Evolutionary conservation across 2,797 vertebrate genomes (phyloP).

Genomic region (Oryzias sinensis): DNA sequence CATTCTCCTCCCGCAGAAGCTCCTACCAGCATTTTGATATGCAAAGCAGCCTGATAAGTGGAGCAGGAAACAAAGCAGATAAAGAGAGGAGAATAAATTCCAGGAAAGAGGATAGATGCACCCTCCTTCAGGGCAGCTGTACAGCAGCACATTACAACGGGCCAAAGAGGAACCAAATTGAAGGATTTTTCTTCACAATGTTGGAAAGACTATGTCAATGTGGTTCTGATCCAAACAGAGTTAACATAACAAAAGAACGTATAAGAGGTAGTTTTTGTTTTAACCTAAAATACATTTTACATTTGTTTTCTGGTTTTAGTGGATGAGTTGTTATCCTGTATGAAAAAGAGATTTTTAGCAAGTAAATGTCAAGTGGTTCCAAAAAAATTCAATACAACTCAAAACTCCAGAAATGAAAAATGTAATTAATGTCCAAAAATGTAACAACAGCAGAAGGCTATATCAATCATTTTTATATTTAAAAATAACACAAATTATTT

Average conservation of each 20-base stretch:
- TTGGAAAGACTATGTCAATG: constrained; percentile 4
- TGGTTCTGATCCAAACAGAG: neutral
- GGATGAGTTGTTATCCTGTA: no score
- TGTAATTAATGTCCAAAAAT: no score
- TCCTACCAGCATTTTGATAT: constrained; percentile 59
- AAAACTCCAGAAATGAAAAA: no score
- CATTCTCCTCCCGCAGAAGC: constrained; percentile 47
- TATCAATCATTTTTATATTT: no score
- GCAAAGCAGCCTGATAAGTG: constrained; percentile 70
- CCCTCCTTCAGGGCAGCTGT: constrained; percentile 50
- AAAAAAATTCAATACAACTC: no score
- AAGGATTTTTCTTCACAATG: constrained; percentile 31
- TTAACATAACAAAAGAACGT: neutral
- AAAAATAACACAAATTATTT: no score
- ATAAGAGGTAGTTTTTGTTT: no score
- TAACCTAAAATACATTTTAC: no score
- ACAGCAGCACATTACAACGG: constrained; percentile 39
- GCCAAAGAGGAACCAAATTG: constrained; percentile 35
- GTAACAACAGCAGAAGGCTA: no score
- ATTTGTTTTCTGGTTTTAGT: no score
- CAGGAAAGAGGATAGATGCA: constrained; percentile 49
- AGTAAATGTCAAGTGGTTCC: no score
- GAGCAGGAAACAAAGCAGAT: constrained; percentile 66
- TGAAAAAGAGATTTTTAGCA: no score
- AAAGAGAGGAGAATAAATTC: constrained; percentile 34